Conservation (phyloP, 2,113 vertebrate genomes). For the Protobothrops flavoviridis region DNA sequence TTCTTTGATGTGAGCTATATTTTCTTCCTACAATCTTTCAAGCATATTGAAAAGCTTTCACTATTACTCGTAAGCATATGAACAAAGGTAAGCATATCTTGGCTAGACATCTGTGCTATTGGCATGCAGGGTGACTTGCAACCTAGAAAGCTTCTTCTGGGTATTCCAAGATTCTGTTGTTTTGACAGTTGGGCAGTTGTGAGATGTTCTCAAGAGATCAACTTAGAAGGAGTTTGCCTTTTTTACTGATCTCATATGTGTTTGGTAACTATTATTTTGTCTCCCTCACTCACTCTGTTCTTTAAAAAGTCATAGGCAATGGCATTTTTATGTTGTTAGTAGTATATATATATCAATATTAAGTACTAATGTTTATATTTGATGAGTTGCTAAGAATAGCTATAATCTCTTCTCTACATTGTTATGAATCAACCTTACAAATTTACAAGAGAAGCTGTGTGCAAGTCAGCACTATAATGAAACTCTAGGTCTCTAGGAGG, state of each 20-base stretch:
- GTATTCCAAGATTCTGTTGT: constrained; percentile 5
- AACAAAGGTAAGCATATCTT: background rate
- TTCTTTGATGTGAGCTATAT: background rate
- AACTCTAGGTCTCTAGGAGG: background rate
- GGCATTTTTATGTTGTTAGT: background rate
- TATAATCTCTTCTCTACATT: background rate
- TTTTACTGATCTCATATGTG: background rate
- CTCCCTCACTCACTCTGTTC: background rate
- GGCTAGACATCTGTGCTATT: background rate
- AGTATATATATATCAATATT: background rate
- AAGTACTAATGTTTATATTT: background rate
- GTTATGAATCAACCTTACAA: background rate
- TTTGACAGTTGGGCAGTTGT: constrained; percentile 23
- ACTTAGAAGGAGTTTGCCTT: background rate
- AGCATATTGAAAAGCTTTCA: background rate
- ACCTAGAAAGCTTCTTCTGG: background rate
- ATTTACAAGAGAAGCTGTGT: background rate
- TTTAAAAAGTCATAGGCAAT: background rate
- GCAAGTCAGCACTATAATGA: background rate
- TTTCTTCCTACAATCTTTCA: background rate
- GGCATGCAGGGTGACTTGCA: background rate
- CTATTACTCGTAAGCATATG: background rate
- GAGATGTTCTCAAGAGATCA: background rate
- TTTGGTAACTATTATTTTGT: background rate
- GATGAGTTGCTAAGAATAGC: background rate